A percentile compares a stretch with the other conserved stretches of the same genome.
These are phyloP conservation scores for Eidolon dupreanum DNA, from an alignment of 2,797 vertebrate genomes.

Conservation along the genomic window DNA sequence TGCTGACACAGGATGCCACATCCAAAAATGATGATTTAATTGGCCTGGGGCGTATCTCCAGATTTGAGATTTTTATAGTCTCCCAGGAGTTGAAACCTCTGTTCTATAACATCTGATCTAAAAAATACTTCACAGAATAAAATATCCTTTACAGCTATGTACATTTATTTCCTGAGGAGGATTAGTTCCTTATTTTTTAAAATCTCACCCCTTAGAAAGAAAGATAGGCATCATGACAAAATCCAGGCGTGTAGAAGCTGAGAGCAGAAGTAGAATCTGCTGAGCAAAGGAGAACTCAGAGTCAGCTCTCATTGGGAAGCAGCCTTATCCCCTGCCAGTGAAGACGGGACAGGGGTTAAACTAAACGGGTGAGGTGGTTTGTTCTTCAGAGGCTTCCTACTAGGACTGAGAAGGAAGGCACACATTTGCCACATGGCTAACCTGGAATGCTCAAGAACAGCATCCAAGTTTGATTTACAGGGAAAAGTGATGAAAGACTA, in stretches of 20 bases:
- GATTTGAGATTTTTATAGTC: background rate
- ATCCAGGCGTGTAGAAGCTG: too few relatives aligned
- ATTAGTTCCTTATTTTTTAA: background rate
- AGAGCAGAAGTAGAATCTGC: too few relatives aligned
- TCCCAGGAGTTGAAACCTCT: background rate
- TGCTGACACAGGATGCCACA: rapidly evolving
- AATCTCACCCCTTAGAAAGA: background rate
- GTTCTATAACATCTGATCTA: background rate
- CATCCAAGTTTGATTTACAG: slow-evolving; percentile 59
- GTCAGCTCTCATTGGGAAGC: rapidly evolving
- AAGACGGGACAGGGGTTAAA: background rate
- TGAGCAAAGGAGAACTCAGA: rapidly evolving
- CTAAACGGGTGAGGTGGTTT: background rate
- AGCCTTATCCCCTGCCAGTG: rapidly evolving
- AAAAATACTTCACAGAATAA: background rate
- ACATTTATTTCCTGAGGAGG: background rate
- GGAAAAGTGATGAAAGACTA: slow-evolving; percentile 2
- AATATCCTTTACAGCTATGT: background rate
- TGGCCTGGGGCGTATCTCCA: background rate
- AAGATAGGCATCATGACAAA: background rate
- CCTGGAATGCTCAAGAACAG: background rate
- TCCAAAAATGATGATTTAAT: background rate
- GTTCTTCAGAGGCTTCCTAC: background rate
- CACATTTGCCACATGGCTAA: background rate
- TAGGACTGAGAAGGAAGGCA: background rate